Conservation (phyloP, 2,888 invertebrate species). For the Melangyna quadrimaculata region DNA sequence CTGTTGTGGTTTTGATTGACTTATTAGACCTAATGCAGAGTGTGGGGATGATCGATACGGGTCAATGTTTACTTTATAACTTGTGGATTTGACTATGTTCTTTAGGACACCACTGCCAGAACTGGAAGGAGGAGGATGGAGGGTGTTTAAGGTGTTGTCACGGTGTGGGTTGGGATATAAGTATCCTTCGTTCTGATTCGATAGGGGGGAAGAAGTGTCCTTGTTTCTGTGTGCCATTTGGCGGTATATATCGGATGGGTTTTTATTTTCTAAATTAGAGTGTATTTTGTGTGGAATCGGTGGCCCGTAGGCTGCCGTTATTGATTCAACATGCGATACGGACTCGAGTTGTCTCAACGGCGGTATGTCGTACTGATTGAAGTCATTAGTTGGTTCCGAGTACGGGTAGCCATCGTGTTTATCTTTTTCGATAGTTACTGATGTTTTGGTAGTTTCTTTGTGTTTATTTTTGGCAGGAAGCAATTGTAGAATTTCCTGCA, state of each 20-base stretch:
- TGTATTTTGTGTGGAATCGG: slow-evolving; percentile 67
- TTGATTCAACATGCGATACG: slow-evolving; percentile 78
- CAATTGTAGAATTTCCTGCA: slow-evolving; percentile 79
- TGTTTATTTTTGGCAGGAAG: slow-evolving; percentile 74
- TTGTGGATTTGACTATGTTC: slow-evolving; percentile 60
- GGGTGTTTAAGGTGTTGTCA: slow-evolving; percentile 74
- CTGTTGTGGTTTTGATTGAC: slow-evolving; percentile 75
- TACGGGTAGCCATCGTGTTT: slow-evolving; percentile 46
- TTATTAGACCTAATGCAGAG: slow-evolving; percentile 70
- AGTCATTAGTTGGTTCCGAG: slow-evolving; percentile 65
- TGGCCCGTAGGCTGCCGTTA: slow-evolving; percentile 79
- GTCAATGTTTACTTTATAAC: slow-evolving; percentile 40
- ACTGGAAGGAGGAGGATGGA: slow-evolving; percentile 67
- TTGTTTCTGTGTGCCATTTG: slow-evolving; percentile 78
- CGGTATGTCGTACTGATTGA: slow-evolving; percentile 73
- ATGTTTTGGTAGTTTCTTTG: slow-evolving; percentile 74
- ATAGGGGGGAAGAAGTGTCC: slow-evolving; percentile 1
- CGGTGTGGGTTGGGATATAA: slow-evolving; percentile 77
- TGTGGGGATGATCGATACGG: slow-evolving; percentile 75
- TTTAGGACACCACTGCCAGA: slow-evolving; percentile 32
- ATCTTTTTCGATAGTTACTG: slow-evolving; percentile 75
- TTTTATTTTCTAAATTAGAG: slow-evolving; percentile 39
- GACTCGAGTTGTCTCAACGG: slow-evolving; percentile 77
- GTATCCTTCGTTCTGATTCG: slow-evolving; percentile 74
- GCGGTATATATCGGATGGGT: slow-evolving; percentile 77